Conservation (phyloP, 2,113 vertebrate species). For the Dicentrarchus labrax region DNA sequence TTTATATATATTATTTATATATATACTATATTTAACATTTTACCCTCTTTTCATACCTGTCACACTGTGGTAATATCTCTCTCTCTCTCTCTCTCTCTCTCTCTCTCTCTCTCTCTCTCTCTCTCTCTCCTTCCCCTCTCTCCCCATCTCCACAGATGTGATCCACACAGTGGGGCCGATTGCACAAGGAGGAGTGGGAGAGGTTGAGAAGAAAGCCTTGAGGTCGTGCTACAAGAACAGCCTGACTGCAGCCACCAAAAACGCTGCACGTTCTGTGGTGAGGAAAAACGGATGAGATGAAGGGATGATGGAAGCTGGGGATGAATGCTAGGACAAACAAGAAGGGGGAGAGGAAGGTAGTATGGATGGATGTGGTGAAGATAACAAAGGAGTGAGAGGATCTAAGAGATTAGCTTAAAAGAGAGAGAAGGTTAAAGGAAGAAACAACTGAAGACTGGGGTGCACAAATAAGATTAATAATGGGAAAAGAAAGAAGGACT, state of each 20-base stretch:
- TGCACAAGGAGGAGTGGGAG: constrained; percentile 77
- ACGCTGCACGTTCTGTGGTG: constrained; percentile 86
- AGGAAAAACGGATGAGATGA: constrained; percentile 60
- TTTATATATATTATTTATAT: background rate
- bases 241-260: constrained; percentile 81
- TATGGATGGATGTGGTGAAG: background rate
- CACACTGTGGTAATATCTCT: constrained; percentile 6
- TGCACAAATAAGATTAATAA: background rate
- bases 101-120: background rate
- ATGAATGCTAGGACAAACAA: background rate
- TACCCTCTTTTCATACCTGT: constrained; percentile 1
- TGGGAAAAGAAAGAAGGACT: background rate
- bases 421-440: background rate
- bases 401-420: constrained; percentile 14
- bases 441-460: background rate
- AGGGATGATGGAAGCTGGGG: background rate
- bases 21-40: background rate
- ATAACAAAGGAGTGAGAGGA: background rate
- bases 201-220: constrained; percentile 80
- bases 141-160: constrained; percentile 82
- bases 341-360: background rate
- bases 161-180: constrained; percentile 93
- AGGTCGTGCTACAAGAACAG: constrained; percentile 89
- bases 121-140: too few species aligned
- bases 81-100: constrained; percentile 19